phyloP scores from a whole-genome alignment of 2,113 vertebrate genomes.

The Coptodon bakossiorum region DNA sequence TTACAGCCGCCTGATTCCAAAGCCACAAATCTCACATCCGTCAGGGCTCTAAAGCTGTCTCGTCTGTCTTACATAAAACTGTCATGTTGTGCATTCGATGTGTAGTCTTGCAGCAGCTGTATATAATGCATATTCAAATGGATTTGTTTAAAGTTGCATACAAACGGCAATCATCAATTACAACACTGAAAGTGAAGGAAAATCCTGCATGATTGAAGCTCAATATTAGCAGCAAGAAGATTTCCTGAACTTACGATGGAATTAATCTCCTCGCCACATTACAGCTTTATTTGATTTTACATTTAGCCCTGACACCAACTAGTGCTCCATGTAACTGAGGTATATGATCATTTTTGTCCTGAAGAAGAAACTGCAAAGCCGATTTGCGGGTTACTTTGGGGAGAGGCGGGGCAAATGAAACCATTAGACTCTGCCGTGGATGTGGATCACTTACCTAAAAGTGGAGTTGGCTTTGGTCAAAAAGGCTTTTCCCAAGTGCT shows the following conservation, averaged over 20 bases:
- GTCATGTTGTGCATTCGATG: background rate
- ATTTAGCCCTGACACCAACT: background rate
- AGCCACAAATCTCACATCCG: slow-evolving; percentile 12
- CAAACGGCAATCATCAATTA: background rate
- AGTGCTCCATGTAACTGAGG: background rate
- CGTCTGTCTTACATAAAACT: background rate
- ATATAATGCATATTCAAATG: background rate
- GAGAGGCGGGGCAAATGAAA: background rate
- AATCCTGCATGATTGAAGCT: background rate
- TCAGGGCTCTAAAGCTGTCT: slow-evolving; percentile 16
- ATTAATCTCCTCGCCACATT: background rate
- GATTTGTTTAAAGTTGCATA: background rate
- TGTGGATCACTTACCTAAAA: background rate
- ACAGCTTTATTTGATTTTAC: background rate
- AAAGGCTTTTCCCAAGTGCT: background rate
- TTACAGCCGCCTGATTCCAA: slow-evolving; percentile 5
- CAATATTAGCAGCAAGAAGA: background rate
- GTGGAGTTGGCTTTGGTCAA: background rate
- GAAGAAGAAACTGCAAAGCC: background rate
- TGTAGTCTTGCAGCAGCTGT: background rate
- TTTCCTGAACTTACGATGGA: background rate
- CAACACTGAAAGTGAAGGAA: background rate
- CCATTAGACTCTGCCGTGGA: background rate
- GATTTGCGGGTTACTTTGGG: background rate
- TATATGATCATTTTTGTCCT: background rate